A percentile compares a stretch with the other conserved stretches of the same genome.
Evolutionary conservation across 2,888 invertebrate genomes (phyloP).

Genomic region (Diplolepis rosae): DNA sequence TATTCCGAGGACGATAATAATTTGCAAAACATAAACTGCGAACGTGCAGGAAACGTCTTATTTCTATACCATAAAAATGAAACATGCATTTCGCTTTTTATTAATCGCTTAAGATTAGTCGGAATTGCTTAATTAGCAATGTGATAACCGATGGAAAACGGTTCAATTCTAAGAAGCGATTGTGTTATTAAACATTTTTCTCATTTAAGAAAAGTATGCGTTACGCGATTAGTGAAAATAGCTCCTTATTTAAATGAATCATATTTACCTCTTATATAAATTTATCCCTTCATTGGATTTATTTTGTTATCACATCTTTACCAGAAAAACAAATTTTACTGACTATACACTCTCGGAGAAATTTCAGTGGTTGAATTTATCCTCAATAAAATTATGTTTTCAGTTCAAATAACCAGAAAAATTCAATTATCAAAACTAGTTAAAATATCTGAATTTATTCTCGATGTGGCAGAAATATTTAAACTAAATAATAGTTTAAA

Average conservation of each 20-base stretch:
- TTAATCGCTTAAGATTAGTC: background rate
- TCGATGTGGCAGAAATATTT: no score
- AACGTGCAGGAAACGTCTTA: background rate
- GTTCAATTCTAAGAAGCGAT: background rate
- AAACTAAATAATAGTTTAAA: no score
- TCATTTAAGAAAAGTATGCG: background rate
- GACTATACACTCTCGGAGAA: no score
- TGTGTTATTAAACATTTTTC: conserved; percentile 4
- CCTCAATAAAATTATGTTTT: no score
- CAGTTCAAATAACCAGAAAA: no score
- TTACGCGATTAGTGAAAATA: background rate
- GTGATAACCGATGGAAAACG: conserved; percentile 12
- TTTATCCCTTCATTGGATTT: background rate
- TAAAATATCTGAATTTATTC: no score
- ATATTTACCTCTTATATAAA: background rate
- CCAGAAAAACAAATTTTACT: no score
- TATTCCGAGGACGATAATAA: background rate
- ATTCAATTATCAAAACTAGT: no score
- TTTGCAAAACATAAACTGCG: background rate
- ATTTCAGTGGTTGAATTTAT: no score
- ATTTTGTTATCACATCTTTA: background rate
- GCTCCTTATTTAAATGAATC: background rate
- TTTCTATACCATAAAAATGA: background rate
- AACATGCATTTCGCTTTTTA: conserved; percentile 6
- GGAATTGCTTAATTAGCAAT: background rate